These are phyloP conservation scores for Nymphalis io DNA, from an alignment of 1,140 invertebrate species.

Conservation along the genomic window DNA sequence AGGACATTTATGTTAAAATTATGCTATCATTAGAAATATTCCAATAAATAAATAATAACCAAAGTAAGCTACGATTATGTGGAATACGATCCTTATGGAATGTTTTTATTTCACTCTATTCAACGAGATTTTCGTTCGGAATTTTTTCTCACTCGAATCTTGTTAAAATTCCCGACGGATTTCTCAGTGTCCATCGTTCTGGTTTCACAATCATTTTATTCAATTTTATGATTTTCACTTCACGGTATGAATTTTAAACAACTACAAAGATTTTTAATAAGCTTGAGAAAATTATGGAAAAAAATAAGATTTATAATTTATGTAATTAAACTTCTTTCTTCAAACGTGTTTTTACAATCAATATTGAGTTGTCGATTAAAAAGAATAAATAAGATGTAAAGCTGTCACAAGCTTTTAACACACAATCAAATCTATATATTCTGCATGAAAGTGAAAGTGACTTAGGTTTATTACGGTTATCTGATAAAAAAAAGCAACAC, in stretches of 20 bases:
- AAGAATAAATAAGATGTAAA: too few relatives aligned
- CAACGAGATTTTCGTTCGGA: neutral
- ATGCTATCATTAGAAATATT: too few relatives aligned
- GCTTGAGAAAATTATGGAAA: constrained; percentile 1
- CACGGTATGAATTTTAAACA: constrained; percentile 39
- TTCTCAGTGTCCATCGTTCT: constrained; percentile 40
- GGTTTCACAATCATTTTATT: constrained; percentile 49
- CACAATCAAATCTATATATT: too few relatives aligned
- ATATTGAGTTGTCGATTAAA: too few relatives aligned
- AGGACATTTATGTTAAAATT: too few relatives aligned
- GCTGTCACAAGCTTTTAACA: too few relatives aligned
- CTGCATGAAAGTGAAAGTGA: too few relatives aligned
- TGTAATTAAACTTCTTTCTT: too few relatives aligned
- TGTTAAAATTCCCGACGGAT: constrained; percentile 43
- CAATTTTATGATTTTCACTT: constrained; percentile 48
- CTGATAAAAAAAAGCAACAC: too few relatives aligned
- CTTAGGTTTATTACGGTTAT: too few relatives aligned
- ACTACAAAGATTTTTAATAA: constrained; percentile 17
- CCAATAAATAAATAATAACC: too few relatives aligned
- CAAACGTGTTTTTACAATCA: too few relatives aligned
- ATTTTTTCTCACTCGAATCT: constrained; percentile 3
- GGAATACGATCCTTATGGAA: neutral
- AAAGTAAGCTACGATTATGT: neutral
- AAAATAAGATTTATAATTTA: neutral
- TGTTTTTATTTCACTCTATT: neutral